Conservation (phyloP, 2,888 invertebrate species). For the Heteropelma amictum region DNA sequence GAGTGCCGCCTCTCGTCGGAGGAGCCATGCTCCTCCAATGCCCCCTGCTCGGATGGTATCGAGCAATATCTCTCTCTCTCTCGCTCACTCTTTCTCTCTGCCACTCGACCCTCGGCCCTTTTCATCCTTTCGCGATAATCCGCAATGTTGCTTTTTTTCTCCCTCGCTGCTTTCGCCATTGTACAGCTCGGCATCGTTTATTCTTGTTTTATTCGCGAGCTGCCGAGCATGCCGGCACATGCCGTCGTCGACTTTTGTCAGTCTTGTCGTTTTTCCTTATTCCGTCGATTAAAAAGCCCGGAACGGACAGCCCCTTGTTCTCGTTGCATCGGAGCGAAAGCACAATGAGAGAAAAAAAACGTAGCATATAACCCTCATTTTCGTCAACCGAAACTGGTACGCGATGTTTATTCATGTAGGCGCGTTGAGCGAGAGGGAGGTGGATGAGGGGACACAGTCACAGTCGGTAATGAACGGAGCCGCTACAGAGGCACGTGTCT, state of each 20-base stretch:
- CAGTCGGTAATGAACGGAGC: no score
- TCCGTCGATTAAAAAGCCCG: slow-evolving; percentile 32
- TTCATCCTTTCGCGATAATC: not conserved
- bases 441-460: no score
- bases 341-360: slow-evolving; percentile 10
- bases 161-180: not conserved
- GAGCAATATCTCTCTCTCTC: not conserved
- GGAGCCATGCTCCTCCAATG: slow-evolving; percentile 31
- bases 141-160: not conserved
- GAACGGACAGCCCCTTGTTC: slow-evolving; percentile 35
- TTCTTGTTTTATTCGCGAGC: no score
- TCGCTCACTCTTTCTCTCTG: not conserved
- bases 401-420: no score
- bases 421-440: no score
- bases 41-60: slow-evolving; percentile 27
- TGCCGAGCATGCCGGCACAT: no score
- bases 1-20: slow-evolving; percentile 2
- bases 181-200: no score
- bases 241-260: no score
- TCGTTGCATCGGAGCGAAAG: slow-evolving; percentile 39
- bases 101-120: slow-evolving; percentile 22
- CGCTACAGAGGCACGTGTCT: no score
- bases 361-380: no score
- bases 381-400: no score
- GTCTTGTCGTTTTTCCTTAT: slow-evolving; percentile 23